Base-by-base conservation (phyloP, 1,140 invertebrate genomes). In the Lineus longissimus region DNA sequence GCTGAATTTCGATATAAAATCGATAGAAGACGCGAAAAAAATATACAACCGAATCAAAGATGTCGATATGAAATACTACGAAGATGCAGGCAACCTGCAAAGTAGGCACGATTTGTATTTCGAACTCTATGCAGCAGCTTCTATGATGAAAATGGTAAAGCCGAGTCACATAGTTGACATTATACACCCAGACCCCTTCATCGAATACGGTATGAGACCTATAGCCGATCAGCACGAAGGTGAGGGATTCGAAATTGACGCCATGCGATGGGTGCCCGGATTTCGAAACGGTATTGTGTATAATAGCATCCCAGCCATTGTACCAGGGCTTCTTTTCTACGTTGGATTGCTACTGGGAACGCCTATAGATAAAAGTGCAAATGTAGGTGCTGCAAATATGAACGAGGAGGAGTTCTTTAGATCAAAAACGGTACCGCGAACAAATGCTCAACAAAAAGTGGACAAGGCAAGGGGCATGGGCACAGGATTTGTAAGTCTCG, bases 11-110 rank as follows among this genome's bases (percentile, higher is more conserved):
- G 47, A 51, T n/a, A n/a, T 51, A n/a, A 51, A 4, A 4, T 51
- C 47, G n/a, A 51, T 51, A 51, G 47, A 51, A 51, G 47, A 51
- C n/a, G 47, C 47, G 4, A 51, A 51, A 51, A 51, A 51, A 51
- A 51, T 51, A 6, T 51, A 51, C n/a, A n/a, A n/a, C 6, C 47
- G 47, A 51, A 51, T 51, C n/a, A 51, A 51, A 51, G 47, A 51
- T n/a, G 47, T 51, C 6, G n/a, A 51, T 51, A 51, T 51, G 47
- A 51, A 51, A n/a, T 51, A 51, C 47, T 51, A 51, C 47, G 47
- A 51, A 51, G 47, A 51, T 27, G 6, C 47, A n/a, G 47, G 47
- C 6, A 4, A 51, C 25, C 6, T 51, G 47, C 47, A 51, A n/a
- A 51, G 47, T n/a, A 51, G 47, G n/a, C 47, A 51, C 6, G n/a